Evolutionary conservation across 2,113 vertebrate genomes (phyloP).

Genomic region (Bubalus kerabau): DNA sequence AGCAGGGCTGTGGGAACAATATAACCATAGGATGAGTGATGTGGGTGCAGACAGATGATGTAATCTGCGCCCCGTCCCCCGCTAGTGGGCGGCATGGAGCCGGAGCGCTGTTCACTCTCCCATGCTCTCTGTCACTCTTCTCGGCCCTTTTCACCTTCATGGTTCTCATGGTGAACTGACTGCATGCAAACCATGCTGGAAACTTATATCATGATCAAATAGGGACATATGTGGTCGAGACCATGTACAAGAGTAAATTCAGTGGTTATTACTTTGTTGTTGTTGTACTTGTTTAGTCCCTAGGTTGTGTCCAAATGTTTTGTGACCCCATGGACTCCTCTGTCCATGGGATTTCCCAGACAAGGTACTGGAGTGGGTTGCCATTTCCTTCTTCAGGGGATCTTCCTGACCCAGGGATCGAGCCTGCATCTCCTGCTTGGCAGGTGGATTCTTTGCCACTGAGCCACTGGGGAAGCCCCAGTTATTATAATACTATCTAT

Average conservation of each 20-base stretch:
- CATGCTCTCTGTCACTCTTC: background rate
- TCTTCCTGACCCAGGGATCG: background rate
- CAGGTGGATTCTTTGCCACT: background rate
- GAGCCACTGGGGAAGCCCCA: background rate
- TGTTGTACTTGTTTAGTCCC: background rate
- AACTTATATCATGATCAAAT: background rate
- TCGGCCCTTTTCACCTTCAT: background rate
- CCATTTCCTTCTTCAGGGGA: background rate
- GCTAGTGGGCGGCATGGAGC: background rate
- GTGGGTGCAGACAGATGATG: background rate
- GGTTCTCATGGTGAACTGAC: background rate
- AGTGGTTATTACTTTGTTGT: background rate
- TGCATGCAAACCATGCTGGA: background rate
- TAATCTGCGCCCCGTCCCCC: background rate
- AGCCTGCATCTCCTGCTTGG: background rate
- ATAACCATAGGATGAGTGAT: background rate
- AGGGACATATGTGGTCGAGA: background rate
- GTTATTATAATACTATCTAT: background rate
- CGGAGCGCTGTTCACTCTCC: background rate
- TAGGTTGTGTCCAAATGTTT: background rate
- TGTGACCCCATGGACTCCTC: background rate
- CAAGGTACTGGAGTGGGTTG: background rate
- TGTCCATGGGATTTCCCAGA: background rate
- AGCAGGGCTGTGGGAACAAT: background rate
- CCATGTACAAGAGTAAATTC: background rate